These are phyloP conservation scores for Tupaia tana DNA, from an alignment of 2,113 vertebrate genomes.

Conservation along the genomic window DNA sequence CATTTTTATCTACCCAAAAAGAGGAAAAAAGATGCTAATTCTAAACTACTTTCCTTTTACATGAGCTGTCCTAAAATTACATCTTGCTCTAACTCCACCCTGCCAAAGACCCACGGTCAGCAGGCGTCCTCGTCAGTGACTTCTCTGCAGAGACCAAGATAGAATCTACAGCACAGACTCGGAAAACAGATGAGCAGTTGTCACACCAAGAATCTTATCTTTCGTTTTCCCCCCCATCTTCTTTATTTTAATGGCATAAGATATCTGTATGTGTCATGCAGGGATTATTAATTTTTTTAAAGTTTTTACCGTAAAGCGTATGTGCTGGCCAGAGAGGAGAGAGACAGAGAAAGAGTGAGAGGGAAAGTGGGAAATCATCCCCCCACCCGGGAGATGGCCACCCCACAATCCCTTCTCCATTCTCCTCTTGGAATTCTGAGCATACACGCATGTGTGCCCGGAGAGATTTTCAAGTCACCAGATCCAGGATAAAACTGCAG, in stretches of 20 bases:
- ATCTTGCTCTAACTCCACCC: not conserved
- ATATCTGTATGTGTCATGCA: not conserved
- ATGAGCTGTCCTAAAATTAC: not conserved
- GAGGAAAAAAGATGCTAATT: not conserved
- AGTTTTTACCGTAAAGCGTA: no score
- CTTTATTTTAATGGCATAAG: not conserved
- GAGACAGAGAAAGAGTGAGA: no score
- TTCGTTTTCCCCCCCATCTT: no score
- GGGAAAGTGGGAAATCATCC: no score
- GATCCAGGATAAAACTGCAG: no score
- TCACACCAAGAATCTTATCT: not conserved
- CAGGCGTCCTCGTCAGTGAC: not conserved
- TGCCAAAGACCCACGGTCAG: not conserved
- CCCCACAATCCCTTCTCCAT: no score
- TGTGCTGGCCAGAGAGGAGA: no score
- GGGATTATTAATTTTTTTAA: no score
- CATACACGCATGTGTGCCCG: no score
- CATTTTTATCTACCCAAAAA: not conserved
- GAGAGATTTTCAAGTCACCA: no score
- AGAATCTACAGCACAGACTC: not conserved
- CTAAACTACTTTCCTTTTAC: not conserved
- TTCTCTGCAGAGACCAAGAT: not conserved
- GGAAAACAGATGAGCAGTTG: not conserved
- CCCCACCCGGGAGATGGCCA: no score
- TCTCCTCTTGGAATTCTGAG: no score